Base-by-base conservation (phyloP, 1,140 invertebrate species). In the Holcopasites calliopsidis region DNA sequence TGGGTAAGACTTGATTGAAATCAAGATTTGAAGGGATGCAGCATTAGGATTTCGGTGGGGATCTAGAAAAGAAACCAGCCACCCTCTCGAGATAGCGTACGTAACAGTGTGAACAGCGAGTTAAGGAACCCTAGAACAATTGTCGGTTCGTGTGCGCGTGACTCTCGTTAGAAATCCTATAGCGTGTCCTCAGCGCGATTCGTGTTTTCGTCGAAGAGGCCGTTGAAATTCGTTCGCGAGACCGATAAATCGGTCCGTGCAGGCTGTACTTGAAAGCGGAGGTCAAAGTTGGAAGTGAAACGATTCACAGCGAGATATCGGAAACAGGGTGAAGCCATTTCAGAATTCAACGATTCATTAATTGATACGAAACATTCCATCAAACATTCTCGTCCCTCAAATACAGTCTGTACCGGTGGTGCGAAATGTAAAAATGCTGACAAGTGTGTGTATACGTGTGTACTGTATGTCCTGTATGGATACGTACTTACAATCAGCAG, bases 81-180 rank as follows among this genome's bases (percentile, higher is more conserved):
- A 89, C 82, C 87, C 83, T 85, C 81, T 88, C 85, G 79, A n/a
- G n/a, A 77, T 82, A 85, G 78, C 88, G 85, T 83, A 83, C 62
- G 66, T 79, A 76, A 49, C 72, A 62, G 72, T 76, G 77, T 83
- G 54, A 80, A 83, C 72, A 79, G 64, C 69, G 60, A 79, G 50
- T 82, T 62, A 82, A 87, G 87, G 79, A 89, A 90, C 86, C 84
- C 84, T 88, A 79, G 40, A 76, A 72, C 16, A 47, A 18, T 47
- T 72, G 33, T 77, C 74, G 68, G 57, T 82, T 58, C 66, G 38
- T 64, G 52, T 57, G 35, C 57, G 50, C 52, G 47, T 33, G 38
- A 44, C 50, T 65, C 44, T n/a, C 33, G 49, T 52, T 50, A 11
- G 49, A 55, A 65, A 72, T 26, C 44, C 42, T 35, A 26, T 54